These are phyloP conservation scores for Lasiommata megera DNA, from an alignment of 2,888 invertebrate genomes.

Conservation along the genomic window DNA sequence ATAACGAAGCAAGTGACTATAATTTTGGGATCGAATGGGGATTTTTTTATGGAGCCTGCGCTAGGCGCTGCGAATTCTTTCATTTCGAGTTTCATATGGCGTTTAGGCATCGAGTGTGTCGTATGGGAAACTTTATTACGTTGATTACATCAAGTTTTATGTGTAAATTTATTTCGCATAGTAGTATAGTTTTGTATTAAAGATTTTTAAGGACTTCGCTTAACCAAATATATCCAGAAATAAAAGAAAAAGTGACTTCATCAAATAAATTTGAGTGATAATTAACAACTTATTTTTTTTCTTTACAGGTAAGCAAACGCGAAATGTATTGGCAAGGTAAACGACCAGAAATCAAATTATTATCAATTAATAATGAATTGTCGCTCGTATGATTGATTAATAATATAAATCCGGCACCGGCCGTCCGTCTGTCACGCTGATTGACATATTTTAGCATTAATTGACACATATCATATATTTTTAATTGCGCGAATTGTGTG, in stretches of 20 bases:
- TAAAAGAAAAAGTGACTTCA: not conserved
- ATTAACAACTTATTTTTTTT: slow-evolving; percentile 20
- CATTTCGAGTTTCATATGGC: slow-evolving; percentile 44
- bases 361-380: slow-evolving; percentile 49
- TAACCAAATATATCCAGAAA: too few relatives aligned
- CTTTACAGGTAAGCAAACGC: slow-evolving; percentile 37
- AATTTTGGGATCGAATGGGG: slow-evolving; percentile 57
- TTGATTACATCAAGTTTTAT: too few relatives aligned
- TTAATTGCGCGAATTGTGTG: slow-evolving; percentile 52
- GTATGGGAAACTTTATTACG: not conserved
- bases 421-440: slow-evolving; percentile 45
- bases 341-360: slow-evolving; percentile 26
- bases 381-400: slow-evolving; percentile 46
- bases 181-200: too few relatives aligned
- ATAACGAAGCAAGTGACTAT: slow-evolving; percentile 65
- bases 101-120: slow-evolving; percentile 7
- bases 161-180: too few relatives aligned
- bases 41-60: slow-evolving; percentile 54
- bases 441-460: slow-evolving; percentile 70
- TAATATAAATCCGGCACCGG: slow-evolving; percentile 49
- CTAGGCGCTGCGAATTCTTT: slow-evolving; percentile 45
- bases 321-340: slow-evolving; percentile 16
- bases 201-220: too few relatives aligned
- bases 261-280: not conserved
- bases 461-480: slow-evolving; percentile 60